Percentiles rank a stretch among this genome's conserved stretches.
Conservation (phyloP, 2,797 vertebrate species). For the Gadopsis bispinosus region DNA sequence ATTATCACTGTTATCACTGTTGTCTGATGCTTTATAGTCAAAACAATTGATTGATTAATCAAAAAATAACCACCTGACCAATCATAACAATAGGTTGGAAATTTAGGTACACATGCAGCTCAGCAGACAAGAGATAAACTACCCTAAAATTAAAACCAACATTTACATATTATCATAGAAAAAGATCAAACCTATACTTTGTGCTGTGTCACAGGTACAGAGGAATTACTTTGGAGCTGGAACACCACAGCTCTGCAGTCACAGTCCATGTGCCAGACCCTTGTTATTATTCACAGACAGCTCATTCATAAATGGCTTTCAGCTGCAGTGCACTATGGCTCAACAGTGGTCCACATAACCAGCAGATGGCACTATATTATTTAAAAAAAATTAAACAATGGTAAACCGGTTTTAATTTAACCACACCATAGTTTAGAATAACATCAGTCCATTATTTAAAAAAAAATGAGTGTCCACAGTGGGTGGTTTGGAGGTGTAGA, state of each 20-base stretch:
- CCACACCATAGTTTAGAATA: background rate
- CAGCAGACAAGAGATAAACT: background rate
- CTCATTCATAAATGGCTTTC: constrained; percentile 66
- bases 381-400: constrained; percentile 21
- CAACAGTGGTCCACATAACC: constrained; percentile 37
- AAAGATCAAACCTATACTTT: background rate
- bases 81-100: background rate
- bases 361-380: constrained; percentile 67
- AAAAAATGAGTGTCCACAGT: constrained; percentile 17
- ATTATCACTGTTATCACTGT: background rate
- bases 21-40: background rate
- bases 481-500: constrained; percentile 7
- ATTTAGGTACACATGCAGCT: background rate
- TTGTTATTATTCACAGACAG: constrained; percentile 58
- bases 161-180: background rate
- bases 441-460: constrained; percentile 1
- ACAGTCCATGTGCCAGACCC: constrained; percentile 19
- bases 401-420: constrained; percentile 8
- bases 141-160: background rate
- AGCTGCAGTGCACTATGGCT: constrained; percentile 59
- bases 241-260: constrained; percentile 42
- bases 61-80: background rate
- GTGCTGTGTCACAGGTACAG: background rate
- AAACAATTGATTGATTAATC: background rate
- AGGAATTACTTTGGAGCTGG: constrained; percentile 10